Conservation (phyloP, 2,797 vertebrate species). For the Catostomus latipinnis region DNA sequence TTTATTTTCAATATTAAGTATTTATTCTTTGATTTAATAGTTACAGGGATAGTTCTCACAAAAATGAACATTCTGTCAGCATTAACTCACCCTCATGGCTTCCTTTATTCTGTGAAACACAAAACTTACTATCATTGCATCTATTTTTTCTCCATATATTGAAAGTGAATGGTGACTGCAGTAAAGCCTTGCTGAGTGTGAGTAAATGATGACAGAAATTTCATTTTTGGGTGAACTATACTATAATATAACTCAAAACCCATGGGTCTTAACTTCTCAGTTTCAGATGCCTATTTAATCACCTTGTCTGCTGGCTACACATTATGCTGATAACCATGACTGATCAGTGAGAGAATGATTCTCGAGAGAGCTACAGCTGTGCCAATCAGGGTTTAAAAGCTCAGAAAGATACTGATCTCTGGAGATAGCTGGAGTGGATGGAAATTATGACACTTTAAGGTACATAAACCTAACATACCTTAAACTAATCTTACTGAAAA, state of each 20-base stretch:
- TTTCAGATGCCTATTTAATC: background rate
- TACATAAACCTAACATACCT: too few relatives aligned
- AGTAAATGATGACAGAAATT: background rate
- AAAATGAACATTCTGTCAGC: too few relatives aligned
- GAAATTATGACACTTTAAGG: slow-evolving; percentile 2
- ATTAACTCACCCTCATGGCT: too few relatives aligned
- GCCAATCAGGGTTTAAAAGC: slow-evolving; percentile 42
- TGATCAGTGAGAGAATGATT: slow-evolving; percentile 33
- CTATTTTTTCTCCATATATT: too few relatives aligned
- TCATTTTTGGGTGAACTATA: background rate
- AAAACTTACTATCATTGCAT: too few relatives aligned
- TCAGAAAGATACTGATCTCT: slow-evolving; percentile 27
- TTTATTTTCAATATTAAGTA: background rate
- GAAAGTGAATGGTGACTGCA: too few relatives aligned
- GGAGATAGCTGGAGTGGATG: background rate
- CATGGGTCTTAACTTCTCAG: background rate
- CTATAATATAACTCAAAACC: background rate
- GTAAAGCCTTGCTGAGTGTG: too few relatives aligned
- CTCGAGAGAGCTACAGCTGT: slow-evolving; percentile 18
- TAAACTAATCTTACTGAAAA: too few relatives aligned
- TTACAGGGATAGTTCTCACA: background rate
- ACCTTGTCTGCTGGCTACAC: background rate
- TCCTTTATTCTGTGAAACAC: too few relatives aligned
- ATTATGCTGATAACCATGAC: background rate
- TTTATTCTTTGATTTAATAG: background rate